phyloP scores from a whole-genome alignment of 2,113 vertebrate genomes.

The Trematocara variabile region DNA sequence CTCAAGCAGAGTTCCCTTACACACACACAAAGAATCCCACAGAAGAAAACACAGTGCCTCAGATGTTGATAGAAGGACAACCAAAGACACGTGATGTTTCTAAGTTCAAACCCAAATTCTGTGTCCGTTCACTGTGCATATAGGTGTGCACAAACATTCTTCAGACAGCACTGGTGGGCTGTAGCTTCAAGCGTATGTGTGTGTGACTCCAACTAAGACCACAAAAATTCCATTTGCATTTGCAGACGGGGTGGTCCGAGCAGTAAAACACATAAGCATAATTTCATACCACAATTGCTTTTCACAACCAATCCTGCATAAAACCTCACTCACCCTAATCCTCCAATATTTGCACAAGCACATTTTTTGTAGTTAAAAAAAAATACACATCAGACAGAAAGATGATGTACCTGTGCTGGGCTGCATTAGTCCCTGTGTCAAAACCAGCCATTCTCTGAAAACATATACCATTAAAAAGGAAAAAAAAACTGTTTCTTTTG shows the following conservation, averaged over 20 bases:
- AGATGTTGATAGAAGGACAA: background rate
- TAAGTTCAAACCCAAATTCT: background rate
- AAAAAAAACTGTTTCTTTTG: background rate
- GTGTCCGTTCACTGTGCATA: background rate
- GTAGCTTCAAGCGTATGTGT: background rate
- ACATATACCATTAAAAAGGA: background rate
- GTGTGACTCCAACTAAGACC: background rate
- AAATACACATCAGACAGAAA: background rate
- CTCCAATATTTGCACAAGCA: background rate
- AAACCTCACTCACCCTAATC: background rate
- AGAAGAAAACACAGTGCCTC: background rate
- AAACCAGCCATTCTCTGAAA: background rate
- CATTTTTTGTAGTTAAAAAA: background rate
- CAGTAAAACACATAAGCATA: background rate
- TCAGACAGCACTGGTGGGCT: background rate
- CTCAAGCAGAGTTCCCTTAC: background rate
- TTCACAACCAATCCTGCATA: background rate
- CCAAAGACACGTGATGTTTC: background rate
- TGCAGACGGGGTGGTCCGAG: background rate
- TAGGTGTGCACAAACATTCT: background rate
- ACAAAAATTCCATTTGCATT: background rate
- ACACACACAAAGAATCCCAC: background rate
- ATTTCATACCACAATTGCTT: background rate
- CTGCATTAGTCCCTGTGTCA: background rate
- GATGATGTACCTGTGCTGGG: background rate